Evolutionary conservation across 2,888 invertebrate species (phyloP), one percentile per base, ranked within the genome.

Genomic region (Podotricha telesiphe): DNA sequence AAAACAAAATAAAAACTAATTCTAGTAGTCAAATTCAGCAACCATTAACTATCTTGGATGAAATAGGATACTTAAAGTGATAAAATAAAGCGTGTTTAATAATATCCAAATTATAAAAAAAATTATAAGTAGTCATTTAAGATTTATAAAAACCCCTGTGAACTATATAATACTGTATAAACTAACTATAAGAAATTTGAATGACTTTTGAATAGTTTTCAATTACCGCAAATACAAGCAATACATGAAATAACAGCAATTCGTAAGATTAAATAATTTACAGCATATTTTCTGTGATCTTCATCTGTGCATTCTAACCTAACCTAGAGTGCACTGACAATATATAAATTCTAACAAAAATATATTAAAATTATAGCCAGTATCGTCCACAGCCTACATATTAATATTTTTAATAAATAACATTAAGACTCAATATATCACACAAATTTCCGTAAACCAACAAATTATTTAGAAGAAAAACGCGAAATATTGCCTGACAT

Each of bases 401-500:
- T 5, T 55, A 6, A 1, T 34, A 34, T n/a, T 55, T 11, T 17
- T 10, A 11, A 10, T 5, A 17, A 55, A 55, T 34, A 17, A 17
- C 0, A 17, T 11, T 55, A 11, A 10, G 1, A 55, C 11, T 17
- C 8, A 6, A 55, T 34, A 55, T 17, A 10, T 11, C 17, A 55
- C 10, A 34, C n/a, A 17, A 0, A 56, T 11, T 20, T 19, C 11
- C 17, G 1, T n/a, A 59, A 45, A 45, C 13, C 7, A 45, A 17
- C n/a, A 45, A n/a, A 45, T 45, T 59, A 59, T 59, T 28, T 2
- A 22, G 22, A 45, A 17, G n/a, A 17, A 59, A 22, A 59, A 45
- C 42, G n/a, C 59, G 65, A 45, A 63, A 56, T 59, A 64, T 22
- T 67, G n/a, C n/a, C n/a, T n/a, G 58, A 61, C 45, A 63, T 45